phyloP scores from a whole-genome alignment of 2,888 invertebrate species.

The Acrobasis repandana region DNA sequence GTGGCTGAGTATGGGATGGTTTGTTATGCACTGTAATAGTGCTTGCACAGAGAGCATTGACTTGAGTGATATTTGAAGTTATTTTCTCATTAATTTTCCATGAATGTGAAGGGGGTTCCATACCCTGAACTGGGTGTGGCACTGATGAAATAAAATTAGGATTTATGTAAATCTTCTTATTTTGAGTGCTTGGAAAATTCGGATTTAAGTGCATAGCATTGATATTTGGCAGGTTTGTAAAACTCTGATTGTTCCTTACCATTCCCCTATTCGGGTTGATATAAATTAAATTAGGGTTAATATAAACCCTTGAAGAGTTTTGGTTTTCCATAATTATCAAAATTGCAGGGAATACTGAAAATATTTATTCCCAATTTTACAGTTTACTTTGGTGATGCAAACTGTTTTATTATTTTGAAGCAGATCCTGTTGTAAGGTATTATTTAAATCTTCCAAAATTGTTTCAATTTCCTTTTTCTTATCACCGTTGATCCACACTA shows the following conservation, averaged over 20 bases:
- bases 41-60: background rate
- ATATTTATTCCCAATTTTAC: constrained; percentile 90
- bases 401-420: constrained; percentile 65
- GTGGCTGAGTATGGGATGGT: constrained; percentile 19
- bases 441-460: constrained; percentile 77
- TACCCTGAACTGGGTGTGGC: constrained; percentile 17
- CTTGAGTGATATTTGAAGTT: background rate
- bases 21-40: background rate
- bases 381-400: constrained; percentile 81
- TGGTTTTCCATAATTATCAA: constrained; percentile 35
- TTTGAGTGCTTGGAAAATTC: constrained; percentile 45
- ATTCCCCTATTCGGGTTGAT: constrained; percentile 62
- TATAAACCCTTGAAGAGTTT: constrained; percentile 23
- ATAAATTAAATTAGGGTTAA: constrained; percentile 68
- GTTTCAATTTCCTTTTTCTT: constrained; percentile 73
- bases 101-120: background rate
- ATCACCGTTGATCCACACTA: constrained; percentile 91
- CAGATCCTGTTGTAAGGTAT: constrained; percentile 54
- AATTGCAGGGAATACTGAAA: constrained; percentile 81
- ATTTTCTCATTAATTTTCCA: background rate
- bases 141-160: constrained; percentile 64
- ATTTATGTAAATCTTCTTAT: constrained; percentile 72
- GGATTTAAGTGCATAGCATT: constrained; percentile 61
- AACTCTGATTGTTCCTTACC: constrained; percentile 20
- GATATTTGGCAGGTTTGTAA: constrained; percentile 25